Percentiles rank a stretch among this genome's conserved stretches.
These are phyloP conservation scores for Oreocharis arfaki DNA, from an alignment of 2,113 vertebrate genomes.

Conservation along the genomic window DNA sequence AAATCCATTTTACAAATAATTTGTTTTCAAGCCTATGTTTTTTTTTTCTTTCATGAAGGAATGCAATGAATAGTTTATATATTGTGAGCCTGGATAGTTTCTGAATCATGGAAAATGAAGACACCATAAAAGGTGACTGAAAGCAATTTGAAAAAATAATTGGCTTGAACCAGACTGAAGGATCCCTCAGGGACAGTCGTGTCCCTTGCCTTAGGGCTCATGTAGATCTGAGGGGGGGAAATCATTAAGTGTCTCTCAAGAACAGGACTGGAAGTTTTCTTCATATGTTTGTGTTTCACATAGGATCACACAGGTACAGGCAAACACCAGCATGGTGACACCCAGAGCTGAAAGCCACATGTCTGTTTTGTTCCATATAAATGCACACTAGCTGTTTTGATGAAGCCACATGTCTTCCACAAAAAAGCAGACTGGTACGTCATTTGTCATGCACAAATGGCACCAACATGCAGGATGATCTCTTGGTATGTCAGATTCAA, in stretches of 20 bases:
- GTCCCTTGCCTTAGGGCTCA: neutral
- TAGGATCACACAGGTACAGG: neutral
- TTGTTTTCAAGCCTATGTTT: neutral
- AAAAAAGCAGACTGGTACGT: neutral
- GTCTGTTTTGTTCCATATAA: neutral
- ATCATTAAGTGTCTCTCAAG: neutral
- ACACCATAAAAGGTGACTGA: neutral
- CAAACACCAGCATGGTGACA: neutral
- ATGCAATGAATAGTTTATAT: neutral
- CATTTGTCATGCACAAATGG: neutral
- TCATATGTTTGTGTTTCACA: neutral
- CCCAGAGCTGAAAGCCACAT: neutral
- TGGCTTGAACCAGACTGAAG: neutral
- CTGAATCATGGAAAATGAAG: neutral
- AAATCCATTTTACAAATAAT: neutral
- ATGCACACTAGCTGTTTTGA: neutral
- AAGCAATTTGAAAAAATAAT: neutral
- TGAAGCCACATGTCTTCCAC: fast-evolving
- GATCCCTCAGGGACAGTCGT: neutral
- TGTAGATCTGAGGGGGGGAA: neutral
- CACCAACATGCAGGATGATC: fast-evolving
- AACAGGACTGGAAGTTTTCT: neutral
- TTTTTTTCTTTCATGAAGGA: neutral
- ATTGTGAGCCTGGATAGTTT: neutral
- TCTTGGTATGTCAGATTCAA: neutral